Conservation (phyloP, 2,113 vertebrate genomes). For the Stictonetta naevosa region DNA sequence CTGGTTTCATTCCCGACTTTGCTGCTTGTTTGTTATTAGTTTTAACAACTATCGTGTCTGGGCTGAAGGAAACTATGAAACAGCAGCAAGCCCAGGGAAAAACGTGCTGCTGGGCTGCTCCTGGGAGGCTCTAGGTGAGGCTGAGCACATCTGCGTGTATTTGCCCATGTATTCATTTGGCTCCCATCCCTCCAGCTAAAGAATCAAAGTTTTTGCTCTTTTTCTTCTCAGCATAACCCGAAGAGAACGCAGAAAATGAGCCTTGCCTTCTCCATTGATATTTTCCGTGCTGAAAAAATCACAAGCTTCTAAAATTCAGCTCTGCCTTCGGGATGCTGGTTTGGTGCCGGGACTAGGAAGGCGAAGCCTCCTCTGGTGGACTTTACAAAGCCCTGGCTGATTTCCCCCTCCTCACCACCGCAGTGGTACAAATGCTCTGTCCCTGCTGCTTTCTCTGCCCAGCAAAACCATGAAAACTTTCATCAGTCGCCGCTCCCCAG, state of each 20-base stretch:
- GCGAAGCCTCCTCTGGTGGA: background rate
- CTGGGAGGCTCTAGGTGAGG: background rate
- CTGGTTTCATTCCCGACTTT: background rate
- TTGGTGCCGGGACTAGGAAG: background rate
- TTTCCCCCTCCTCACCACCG: background rate
- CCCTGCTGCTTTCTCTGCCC: background rate
- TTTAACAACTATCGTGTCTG: background rate
- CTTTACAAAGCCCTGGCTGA: background rate
- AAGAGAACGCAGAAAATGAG: background rate
- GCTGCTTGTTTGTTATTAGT: background rate
- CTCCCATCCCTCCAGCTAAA: background rate
- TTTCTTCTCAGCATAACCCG: background rate
- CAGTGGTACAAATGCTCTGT: background rate
- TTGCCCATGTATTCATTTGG: background rate
- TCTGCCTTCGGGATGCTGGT: background rate
- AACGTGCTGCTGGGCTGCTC: background rate
- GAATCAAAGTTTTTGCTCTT: background rate
- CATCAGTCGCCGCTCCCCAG: background rate
- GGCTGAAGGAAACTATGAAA: constrained; percentile 1
- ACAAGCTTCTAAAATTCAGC: background rate
- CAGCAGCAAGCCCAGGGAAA: background rate
- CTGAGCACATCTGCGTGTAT: background rate
- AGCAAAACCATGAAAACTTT: background rate
- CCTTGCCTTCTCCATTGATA: background rate
- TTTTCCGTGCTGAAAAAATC: background rate